These are phyloP conservation scores for Salvelinus fontinalis DNA, from an alignment of 2,113 vertebrate genomes.

Conservation along the genomic window DNA sequence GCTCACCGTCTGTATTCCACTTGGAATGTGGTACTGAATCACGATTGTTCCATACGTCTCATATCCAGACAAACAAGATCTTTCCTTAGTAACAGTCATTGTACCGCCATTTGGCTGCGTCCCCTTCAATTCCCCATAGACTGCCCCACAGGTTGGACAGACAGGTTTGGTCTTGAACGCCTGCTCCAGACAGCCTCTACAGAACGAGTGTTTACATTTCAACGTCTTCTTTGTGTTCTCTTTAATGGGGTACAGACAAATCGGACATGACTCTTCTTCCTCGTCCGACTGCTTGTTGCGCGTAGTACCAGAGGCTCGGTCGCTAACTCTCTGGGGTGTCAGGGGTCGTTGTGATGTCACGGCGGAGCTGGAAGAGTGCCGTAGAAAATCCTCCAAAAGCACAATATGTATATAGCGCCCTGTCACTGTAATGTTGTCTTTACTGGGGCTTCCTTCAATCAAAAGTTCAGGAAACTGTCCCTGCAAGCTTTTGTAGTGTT, in stretches of 20 bases:
- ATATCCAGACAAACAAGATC: constrained; percentile 61
- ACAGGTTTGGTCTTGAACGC: constrained; percentile 70
- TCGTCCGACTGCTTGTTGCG: constrained; percentile 9
- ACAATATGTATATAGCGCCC: constrained; percentile 54
- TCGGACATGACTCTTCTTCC: constrained; percentile 57
- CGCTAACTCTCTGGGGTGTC: neutral
- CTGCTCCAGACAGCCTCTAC: constrained; percentile 57
- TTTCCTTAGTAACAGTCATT: constrained; percentile 23
- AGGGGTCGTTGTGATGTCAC: neutral
- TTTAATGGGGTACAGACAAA: constrained; percentile 70
- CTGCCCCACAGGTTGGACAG: constrained; percentile 69
- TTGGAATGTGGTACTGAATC: constrained; percentile 66
- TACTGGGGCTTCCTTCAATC: neutral
- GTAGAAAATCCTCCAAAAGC: constrained; percentile 36
- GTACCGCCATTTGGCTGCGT: constrained; percentile 64
- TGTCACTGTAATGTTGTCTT: neutral
- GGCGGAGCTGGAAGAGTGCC: neutral
- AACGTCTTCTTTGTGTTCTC: constrained; percentile 44
- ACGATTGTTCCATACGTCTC: constrained; percentile 54
- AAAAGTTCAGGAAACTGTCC: constrained; percentile 56
- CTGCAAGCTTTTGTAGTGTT: neutral
- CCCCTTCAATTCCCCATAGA: constrained; percentile 67
- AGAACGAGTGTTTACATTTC: constrained; percentile 72
- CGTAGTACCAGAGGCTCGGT: neutral
- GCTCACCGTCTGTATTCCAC: constrained; percentile 69